Evolutionary conservation across 92 coral and sea anemone species (phyloP).

Genomic region (Epizoanthus scotinus): DNA sequence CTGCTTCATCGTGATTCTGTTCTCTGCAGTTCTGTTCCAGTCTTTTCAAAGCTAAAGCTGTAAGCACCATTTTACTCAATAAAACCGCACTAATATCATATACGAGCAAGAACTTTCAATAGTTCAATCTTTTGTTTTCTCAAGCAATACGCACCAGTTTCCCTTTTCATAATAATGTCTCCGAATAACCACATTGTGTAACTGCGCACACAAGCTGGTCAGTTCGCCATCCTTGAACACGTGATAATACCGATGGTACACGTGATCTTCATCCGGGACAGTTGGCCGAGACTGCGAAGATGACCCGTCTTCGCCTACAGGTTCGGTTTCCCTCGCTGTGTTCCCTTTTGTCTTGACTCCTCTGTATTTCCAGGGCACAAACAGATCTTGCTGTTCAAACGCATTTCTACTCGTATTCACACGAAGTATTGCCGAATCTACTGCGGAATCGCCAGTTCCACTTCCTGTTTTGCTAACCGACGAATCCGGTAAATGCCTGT

Average conservation of each 20-base stretch:
- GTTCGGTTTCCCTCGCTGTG: background rate
- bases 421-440: constrained; percentile 33
- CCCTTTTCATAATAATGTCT: constrained; percentile 87
- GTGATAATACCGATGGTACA: constrained; percentile 96
- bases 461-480: background rate
- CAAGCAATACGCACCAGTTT: constrained; percentile 92
- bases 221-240: constrained; percentile 92
- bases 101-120: background rate
- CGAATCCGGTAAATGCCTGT: background rate
- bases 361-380: constrained; percentile 87
- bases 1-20: too few relatives aligned
- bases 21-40: too few relatives aligned
- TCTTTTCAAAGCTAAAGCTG: too few relatives aligned
- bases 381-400: constrained; percentile 91
- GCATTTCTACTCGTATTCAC: constrained; percentile 71
- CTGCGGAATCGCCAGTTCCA: background rate
- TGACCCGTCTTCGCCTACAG: background rate
- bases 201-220: constrained; percentile 66
- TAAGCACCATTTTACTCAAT: too few relatives aligned
- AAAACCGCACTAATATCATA: too few relatives aligned
- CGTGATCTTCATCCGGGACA: constrained; percentile 44
- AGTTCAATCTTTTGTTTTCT: constrained; percentile 49
- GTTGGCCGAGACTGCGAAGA: background rate
- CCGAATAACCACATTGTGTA: constrained; percentile 60
- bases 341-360: constrained; percentile 38